Evolutionary conservation across 2,113 vertebrate species (phyloP).

Genomic region (Coptodon bakossiorum): DNA sequence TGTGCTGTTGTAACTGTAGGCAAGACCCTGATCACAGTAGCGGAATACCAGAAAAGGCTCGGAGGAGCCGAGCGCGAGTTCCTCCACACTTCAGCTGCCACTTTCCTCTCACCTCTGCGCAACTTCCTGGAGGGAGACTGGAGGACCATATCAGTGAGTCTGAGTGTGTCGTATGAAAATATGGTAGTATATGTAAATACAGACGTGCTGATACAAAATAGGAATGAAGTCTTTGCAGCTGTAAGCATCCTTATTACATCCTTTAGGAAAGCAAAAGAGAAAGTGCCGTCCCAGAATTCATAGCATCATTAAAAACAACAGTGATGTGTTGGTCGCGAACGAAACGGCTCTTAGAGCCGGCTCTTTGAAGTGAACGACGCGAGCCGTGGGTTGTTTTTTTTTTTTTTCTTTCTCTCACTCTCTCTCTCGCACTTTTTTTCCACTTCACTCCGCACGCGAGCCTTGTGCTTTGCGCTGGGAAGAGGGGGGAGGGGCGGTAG

Average conservation of each 20-base stretch:
- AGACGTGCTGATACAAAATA: not conserved
- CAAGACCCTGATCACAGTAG: slow-evolving; percentile 87
- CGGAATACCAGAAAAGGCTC: slow-evolving; percentile 84
- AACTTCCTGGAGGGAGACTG: slow-evolving; percentile 99
- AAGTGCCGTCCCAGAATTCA: not conserved
- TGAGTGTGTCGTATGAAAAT: not conserved
- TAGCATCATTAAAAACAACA: not conserved
- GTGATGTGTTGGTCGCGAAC: accelerated
- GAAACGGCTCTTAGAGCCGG: not conserved
- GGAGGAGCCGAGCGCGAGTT: slow-evolving; percentile 88
- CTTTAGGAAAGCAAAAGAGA: not conserved
- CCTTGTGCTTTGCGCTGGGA: too few species aligned
- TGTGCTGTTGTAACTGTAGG: not conserved
- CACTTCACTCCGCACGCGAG: too few species aligned
- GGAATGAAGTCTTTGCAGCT: not conserved
- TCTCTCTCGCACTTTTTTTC: too few species aligned
- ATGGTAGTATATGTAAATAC: not conserved
- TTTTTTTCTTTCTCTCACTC: too few species aligned
- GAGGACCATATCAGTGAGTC: slow-evolving; percentile 88
- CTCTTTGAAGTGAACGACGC: not conserved
- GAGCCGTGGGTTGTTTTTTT: not conserved
- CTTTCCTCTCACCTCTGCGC: slow-evolving; percentile 89
- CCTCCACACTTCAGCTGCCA: slow-evolving; percentile 82
- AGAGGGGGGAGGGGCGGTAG: too few species aligned
- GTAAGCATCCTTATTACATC: not conserved